Evolutionary conservation across 2,888 invertebrate genomes (phyloP).

Genomic region (Eilema sororculum): DNA sequence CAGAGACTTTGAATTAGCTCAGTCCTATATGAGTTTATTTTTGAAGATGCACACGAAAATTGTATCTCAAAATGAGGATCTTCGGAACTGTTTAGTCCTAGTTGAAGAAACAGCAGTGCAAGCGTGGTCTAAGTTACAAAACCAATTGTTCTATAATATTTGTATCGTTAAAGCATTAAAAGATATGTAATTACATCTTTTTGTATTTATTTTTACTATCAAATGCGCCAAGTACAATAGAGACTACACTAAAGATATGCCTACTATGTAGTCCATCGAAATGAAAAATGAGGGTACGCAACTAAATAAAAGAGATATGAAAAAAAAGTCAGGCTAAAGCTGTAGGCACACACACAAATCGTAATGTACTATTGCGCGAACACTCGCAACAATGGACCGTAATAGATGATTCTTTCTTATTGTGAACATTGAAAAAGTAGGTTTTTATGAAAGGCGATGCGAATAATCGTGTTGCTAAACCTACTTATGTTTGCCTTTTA

Average conservation of each 20-base stretch:
- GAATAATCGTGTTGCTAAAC: slow-evolving; percentile 55
- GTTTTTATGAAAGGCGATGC: slow-evolving; percentile 64
- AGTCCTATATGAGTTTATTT: slow-evolving; percentile 95
- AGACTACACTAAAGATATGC: slow-evolving; percentile 18
- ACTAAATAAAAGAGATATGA: slow-evolving; percentile 30
- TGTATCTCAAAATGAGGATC: slow-evolving; percentile 85
- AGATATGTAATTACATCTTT: slow-evolving; percentile 82
- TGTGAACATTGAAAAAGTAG: slow-evolving; percentile 64
- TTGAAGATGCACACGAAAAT: slow-evolving; percentile 92
- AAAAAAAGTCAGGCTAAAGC: slow-evolving; percentile 41
- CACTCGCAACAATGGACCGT: slow-evolving; percentile 65
- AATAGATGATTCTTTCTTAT: slow-evolving; percentile 71
- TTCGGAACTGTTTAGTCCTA: slow-evolving; percentile 85
- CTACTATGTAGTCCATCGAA: slow-evolving; percentile 16
- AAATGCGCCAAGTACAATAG: not conserved
- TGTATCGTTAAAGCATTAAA: slow-evolving; percentile 92
- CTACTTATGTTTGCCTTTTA: slow-evolving; percentile 25
- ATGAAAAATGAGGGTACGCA: slow-evolving; percentile 33
- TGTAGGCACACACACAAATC: slow-evolving; percentile 49
- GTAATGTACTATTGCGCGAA: slow-evolving; percentile 38
- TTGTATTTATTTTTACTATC: not conserved
- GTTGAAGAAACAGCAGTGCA: slow-evolving; percentile 87
- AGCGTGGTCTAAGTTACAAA: slow-evolving; percentile 90
- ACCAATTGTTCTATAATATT: slow-evolving; percentile 90
- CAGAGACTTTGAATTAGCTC: slow-evolving; percentile 95